A percentile compares a stretch with the other conserved stretches of the same genome.
phyloP scores from a whole-genome alignment of 2,113 vertebrate genomes.

The Hippoglossus stenolepis region DNA sequence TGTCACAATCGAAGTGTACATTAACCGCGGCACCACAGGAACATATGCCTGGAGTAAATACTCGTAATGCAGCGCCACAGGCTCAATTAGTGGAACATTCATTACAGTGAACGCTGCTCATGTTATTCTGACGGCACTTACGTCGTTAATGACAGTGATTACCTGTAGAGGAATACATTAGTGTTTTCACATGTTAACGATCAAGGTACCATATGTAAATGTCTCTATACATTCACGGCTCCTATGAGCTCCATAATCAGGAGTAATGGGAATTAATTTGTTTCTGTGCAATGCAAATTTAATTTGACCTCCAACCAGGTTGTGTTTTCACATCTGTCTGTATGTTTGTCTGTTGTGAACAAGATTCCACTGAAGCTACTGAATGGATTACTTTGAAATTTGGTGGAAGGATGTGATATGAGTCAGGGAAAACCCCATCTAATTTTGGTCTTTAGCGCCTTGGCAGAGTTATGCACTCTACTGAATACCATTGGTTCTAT shows the following conservation, averaged over 20 bases:
- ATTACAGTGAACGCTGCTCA: neutral
- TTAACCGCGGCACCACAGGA: constrained; percentile 3
- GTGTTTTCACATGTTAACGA: neutral
- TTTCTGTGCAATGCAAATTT: neutral
- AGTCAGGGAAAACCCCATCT: too few species aligned
- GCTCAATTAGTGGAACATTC: neutral
- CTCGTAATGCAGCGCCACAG: constrained; percentile 23
- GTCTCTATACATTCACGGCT: neutral
- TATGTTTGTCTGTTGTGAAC: neutral
- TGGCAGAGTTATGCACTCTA: too few species aligned
- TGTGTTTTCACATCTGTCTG: neutral
- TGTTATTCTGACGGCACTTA: neutral
- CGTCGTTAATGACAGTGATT: neutral
- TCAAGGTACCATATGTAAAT: neutral
- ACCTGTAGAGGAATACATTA: constrained; percentile 11
- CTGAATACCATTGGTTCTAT: too few species aligned
- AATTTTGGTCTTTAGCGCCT: too few species aligned
- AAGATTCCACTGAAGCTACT: too few species aligned
- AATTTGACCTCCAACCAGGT: too few species aligned
- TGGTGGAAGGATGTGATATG: too few species aligned
- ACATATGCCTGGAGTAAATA: constrained; percentile 24
- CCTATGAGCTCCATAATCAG: neutral
- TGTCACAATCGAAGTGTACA: neutral
- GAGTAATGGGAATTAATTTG: neutral
- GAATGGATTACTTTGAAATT: too few species aligned